These are phyloP conservation scores for Misgurnus anguillicaudatus DNA, from an alignment of 2,113 vertebrate species.

Conservation along the genomic window DNA sequence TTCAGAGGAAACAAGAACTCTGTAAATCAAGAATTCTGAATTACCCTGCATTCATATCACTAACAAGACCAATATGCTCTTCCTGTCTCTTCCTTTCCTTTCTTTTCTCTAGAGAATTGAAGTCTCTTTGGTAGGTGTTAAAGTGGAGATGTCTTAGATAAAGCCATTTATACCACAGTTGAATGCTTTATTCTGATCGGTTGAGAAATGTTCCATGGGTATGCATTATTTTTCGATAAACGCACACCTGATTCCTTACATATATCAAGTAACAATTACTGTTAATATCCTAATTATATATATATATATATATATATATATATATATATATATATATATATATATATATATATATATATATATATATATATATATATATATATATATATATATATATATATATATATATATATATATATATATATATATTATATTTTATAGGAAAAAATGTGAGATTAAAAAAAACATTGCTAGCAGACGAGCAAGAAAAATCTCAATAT, in stretches of 20 bases:
- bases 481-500: conserved; percentile 32
- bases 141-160: conserved; percentile 9
- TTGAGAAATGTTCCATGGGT: too few species aligned
- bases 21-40: not conserved
- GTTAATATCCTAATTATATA: conserved; percentile 47
- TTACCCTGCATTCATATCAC: not conserved
- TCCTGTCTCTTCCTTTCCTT: not conserved
- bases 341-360: not conserved
- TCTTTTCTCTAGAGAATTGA: conserved; percentile 7
- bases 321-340: too few species aligned
- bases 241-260: too few species aligned
- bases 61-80: conserved; percentile 26
- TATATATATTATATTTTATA: too few species aligned
- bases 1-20: not conserved
- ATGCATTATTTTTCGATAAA: too few species aligned
- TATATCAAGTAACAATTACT: conserved; percentile 44
- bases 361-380: not conserved
- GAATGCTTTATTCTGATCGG: too few species aligned
- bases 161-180: not conserved
- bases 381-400: too few species aligned
- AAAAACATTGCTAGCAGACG: conserved; percentile 45
- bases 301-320: too few species aligned
- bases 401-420: not conserved
- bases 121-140: conserved; percentile 24
- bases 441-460: not conserved